Percentiles rank a stretch among this genome's conserved stretches.
Conservation (phyloP, 2,113 vertebrate species). For the Bombycilla garrulus region DNA sequence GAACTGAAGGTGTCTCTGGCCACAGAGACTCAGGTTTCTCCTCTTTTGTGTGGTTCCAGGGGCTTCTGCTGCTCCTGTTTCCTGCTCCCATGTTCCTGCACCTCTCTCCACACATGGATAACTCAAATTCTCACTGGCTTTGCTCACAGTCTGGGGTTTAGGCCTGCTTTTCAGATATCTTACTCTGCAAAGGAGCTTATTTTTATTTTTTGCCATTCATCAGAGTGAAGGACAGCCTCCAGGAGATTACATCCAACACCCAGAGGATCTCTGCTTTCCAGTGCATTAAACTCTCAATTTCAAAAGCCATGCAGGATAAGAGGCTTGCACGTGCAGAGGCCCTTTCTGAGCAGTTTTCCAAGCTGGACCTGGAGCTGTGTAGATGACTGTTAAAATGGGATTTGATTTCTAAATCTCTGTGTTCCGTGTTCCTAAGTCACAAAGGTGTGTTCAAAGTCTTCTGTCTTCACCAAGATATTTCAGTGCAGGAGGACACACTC, state of each 20-base stretch:
- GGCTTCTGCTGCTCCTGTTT: not conserved
- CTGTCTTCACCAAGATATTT: not conserved
- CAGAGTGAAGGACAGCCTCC: not conserved
- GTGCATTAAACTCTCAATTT: not conserved
- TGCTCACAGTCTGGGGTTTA: not conserved
- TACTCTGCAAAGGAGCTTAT: not conserved
- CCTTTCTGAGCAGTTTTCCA: not conserved
- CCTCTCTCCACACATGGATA: not conserved
- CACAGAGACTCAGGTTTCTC: not conserved
- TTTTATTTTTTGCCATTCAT: not conserved
- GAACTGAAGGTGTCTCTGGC: not conserved
- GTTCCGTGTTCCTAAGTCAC: not conserved
- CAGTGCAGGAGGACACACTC: not conserved
- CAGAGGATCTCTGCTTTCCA: not conserved
- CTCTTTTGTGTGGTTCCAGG: accelerated
- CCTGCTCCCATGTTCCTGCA: not conserved
- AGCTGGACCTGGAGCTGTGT: not conserved
- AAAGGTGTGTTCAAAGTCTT: not conserved
- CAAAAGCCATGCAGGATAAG: not conserved
- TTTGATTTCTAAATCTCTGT: not conserved
- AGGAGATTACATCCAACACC: not conserved
- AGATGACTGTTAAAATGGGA: not conserved
- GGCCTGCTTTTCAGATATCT: not conserved
- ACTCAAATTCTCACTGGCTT: not conserved
- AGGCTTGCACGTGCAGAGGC: not conserved